Conservation (phyloP, 2,797 vertebrate species). For the Podargus strigoides region DNA sequence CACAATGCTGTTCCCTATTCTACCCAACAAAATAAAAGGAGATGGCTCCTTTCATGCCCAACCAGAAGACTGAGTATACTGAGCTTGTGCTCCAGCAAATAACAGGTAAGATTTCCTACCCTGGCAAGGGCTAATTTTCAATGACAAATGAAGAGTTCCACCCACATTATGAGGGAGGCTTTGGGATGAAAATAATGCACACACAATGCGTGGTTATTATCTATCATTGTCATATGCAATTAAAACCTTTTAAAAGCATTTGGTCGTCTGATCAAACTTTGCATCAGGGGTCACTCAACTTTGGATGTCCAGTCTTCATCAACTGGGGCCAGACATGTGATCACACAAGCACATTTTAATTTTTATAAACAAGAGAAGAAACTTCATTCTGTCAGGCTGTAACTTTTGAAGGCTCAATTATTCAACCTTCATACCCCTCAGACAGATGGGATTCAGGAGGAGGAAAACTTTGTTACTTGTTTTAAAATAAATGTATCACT, state of each 20-base stretch:
- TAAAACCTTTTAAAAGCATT: background rate
- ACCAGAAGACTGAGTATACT: background rate
- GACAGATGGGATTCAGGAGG: constrained; percentile 54
- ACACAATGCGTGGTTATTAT: background rate
- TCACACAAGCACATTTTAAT: background rate
- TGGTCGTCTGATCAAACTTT: background rate
- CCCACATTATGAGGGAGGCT: background rate
- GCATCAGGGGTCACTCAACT: background rate
- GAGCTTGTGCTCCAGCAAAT: background rate
- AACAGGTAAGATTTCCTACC: background rate
- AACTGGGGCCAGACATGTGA: background rate
- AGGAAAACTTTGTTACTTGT: constrained; percentile 26
- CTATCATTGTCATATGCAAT: background rate
- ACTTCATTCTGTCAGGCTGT: background rate
- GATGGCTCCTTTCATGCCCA: background rate
- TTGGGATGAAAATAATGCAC: background rate
- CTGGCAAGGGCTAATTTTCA: background rate
- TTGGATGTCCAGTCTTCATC: background rate
- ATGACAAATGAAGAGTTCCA: background rate
- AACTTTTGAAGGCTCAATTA: background rate
- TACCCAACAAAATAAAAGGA: background rate
- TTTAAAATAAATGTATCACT: constrained; percentile 54
- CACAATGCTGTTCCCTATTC: background rate
- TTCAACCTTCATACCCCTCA: constrained; percentile 39
- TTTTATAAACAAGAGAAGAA: background rate